phyloP scores from a whole-genome alignment of 2,113 vertebrate species.

The Myodes glareolus region DNA sequence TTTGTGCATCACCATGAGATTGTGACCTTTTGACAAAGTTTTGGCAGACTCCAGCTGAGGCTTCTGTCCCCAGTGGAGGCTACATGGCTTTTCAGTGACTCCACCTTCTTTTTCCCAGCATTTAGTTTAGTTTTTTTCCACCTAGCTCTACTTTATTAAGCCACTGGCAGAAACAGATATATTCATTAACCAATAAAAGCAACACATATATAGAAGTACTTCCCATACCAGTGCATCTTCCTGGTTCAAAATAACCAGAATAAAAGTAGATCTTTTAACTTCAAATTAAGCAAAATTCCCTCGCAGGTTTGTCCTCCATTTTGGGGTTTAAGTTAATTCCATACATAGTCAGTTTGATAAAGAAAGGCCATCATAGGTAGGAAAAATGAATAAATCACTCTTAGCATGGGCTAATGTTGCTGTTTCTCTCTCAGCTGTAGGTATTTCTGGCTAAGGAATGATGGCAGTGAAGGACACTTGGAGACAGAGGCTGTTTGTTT shows the following conservation, averaged over 20 bases:
- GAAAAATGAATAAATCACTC: not conserved
- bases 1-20: too few species aligned
- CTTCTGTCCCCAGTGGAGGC: too few species aligned
- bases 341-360: not conserved
- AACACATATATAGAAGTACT: too few species aligned
- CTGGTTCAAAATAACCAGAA: not conserved
- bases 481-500: too few species aligned
- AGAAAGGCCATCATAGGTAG: not conserved
- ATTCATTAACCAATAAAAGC: too few species aligned
- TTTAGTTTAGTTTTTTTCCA: too few species aligned
- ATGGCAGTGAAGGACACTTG: not conserved
- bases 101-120: too few species aligned
- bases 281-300: not conserved
- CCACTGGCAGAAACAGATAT: too few species aligned
- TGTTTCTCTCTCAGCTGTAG: not conserved
- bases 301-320: not conserved
- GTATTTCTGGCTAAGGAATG: not conserved
- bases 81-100: too few species aligned
- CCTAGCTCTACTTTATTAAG: too few species aligned
- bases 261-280: not conserved
- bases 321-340: not conserved
- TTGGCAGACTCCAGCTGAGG: too few species aligned
- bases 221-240: not conserved
- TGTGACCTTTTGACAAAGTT: too few species aligned
- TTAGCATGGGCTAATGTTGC: accelerated